Conservation (phyloP, 1,140 invertebrate species). For the Leptonema lineaticorne region DNA sequence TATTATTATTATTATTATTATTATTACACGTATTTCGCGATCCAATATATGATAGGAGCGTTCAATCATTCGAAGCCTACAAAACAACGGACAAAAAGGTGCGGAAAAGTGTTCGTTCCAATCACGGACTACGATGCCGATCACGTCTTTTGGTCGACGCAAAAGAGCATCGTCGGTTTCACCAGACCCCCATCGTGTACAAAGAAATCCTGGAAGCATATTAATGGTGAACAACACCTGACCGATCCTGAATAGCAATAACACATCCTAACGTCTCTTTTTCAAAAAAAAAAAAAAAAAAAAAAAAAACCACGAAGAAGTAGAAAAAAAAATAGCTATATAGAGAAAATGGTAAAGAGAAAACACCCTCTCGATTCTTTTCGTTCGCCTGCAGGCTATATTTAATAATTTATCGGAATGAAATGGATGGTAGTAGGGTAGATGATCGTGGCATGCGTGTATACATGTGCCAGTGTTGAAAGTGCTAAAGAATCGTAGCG, state of each 20-base stretch:
- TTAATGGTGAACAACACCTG: slow-evolving; percentile 39
- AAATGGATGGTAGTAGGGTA: slow-evolving; percentile 28
- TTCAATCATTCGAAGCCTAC: slow-evolving; percentile 6
- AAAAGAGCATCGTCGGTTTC: not conserved
- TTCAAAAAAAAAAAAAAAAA: no score
- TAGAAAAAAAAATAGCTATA: no score
- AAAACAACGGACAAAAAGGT: slow-evolving; percentile 6
- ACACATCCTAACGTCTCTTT: slow-evolving; percentile 28
- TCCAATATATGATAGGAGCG: no score
- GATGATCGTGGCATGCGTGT: slow-evolving; percentile 35
- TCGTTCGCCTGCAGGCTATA: slow-evolving; percentile 32
- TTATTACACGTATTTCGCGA: no score
- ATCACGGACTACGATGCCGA: slow-evolving; percentile 22
- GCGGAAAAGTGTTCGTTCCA: not conserved
- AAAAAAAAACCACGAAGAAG: no score
- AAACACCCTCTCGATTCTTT: not conserved
- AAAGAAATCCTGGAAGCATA: slow-evolving; percentile 38
- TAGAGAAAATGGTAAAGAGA: no score
- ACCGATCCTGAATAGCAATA: slow-evolving; percentile 38
- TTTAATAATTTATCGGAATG: slow-evolving; percentile 41
- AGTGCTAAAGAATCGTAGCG: slow-evolving; percentile 9
- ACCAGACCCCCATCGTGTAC: slow-evolving; percentile 10
- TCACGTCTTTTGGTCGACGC: slow-evolving; percentile 24
- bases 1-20: no score
- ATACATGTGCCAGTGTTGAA: not conserved